These are phyloP conservation scores for Guaruba guarouba DNA, from an alignment of 2,113 vertebrate genomes.

Conservation along the genomic window DNA sequence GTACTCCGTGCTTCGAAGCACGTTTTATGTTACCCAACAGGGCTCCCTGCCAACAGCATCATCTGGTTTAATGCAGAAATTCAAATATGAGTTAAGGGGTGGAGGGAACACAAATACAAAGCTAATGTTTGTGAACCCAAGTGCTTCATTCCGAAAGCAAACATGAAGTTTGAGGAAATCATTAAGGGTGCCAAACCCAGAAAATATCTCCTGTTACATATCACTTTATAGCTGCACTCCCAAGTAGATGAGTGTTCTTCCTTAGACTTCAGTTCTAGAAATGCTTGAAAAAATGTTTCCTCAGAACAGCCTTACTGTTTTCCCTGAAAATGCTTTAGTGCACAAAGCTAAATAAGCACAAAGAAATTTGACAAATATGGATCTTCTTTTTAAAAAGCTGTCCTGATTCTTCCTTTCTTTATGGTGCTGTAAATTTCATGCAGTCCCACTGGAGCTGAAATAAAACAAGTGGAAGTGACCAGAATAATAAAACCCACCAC, in stretches of 20 bases:
- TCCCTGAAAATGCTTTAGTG: neutral
- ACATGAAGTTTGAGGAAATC: neutral
- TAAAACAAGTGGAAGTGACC: neutral
- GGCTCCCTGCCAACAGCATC: neutral
- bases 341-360: neutral
- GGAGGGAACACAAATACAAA: neutral
- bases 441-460: neutral
- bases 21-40: neutral
- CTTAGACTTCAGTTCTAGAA: neutral
- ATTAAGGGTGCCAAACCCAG: neutral
- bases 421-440: neutral
- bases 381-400: neutral
- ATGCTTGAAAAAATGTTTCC: neutral
- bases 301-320: neutral
- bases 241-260: neutral
- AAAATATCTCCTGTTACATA: neutral
- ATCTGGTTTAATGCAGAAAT: neutral
- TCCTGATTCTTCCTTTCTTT: neutral
- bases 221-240: neutral
- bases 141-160: neutral
- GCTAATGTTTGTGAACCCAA: conserved; percentile 6
- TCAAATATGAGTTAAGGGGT: neutral
- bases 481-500: neutral
- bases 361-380: neutral
- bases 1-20: neutral